These are phyloP conservation scores for Ceraclea dissimilis DNA, from an alignment of 2,888 invertebrate species.

Conservation along the genomic window DNA sequence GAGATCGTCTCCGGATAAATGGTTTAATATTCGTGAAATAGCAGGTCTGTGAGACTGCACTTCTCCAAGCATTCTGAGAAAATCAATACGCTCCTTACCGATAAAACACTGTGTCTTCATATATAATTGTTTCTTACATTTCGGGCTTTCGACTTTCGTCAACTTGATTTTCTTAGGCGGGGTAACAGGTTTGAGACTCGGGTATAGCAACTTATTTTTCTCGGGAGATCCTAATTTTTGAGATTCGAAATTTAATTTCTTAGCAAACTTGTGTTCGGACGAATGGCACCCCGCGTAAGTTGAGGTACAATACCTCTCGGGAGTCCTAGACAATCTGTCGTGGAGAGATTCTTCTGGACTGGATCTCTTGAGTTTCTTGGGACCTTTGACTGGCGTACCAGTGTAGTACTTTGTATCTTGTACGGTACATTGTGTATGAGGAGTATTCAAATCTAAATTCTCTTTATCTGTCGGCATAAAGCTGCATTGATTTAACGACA, in stretches of 20 bases:
- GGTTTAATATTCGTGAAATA: conserved; percentile 37
- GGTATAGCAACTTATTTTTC: conserved; percentile 22
- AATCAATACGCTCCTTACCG: conserved; percentile 33
- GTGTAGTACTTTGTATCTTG: not conserved
- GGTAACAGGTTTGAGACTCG: conserved; percentile 17
- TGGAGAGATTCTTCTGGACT: conserved; percentile 5
- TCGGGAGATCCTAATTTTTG: conserved; percentile 24
- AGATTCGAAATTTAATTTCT: conserved; percentile 8
- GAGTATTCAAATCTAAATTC: not conserved
- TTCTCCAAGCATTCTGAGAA: conserved; percentile 37
- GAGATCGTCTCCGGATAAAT: conserved; percentile 39
- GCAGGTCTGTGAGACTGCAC: conserved; percentile 33
- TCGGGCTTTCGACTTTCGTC: conserved; percentile 6
- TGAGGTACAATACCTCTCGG: conserved; percentile 1
- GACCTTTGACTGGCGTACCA: conserved; percentile 2
- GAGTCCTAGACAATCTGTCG: conserved; percentile 1
- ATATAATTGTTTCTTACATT: conserved; percentile 8
- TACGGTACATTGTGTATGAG: not conserved
- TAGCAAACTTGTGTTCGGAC: conserved; percentile 9
- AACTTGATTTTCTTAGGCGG: conserved; percentile 18
- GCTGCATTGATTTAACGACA: not conserved
- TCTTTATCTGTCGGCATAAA: not conserved
- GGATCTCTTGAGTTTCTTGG: conserved; percentile 3
- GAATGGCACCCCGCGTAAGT: conserved; percentile 8
- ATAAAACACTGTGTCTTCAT: conserved; percentile 1